A percentile compares a stretch with the other conserved stretches of the same genome.
Conservation (phyloP, 30 jellyfish, hydroid and myxozoan genomes). For the Cassiopea andromeda region DNA sequence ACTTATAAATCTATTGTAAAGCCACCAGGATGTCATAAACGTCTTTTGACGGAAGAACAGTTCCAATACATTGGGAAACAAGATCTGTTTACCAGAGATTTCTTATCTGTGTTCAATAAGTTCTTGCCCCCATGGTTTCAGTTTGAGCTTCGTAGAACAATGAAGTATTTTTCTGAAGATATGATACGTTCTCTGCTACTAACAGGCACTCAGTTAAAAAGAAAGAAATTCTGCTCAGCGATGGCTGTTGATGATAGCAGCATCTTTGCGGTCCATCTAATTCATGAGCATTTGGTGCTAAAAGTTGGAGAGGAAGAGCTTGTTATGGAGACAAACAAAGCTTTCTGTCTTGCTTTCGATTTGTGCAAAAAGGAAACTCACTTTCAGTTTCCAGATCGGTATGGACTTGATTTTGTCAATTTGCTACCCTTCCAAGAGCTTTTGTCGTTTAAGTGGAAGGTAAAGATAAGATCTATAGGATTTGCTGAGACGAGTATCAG, state of each 20-base stretch:
- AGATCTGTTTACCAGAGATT: slow-evolving; percentile 69
- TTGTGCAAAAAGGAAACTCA: slow-evolving; percentile 81
- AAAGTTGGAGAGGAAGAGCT: slow-evolving; percentile 56
- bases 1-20: neutral
- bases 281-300: slow-evolving; percentile 53
- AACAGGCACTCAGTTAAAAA: slow-evolving; percentile 52
- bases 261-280: slow-evolving; percentile 53
- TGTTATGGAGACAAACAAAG: slow-evolving; percentile 34
- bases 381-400: slow-evolving; percentile 64
- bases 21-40: slow-evolving; percentile 28
- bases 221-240: slow-evolving; percentile 52
- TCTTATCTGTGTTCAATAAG: slow-evolving; percentile 58
- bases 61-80: slow-evolving; percentile 55
- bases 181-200: slow-evolving; percentile 66
- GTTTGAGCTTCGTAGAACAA: slow-evolving; percentile 14
- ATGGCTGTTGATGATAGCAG: slow-evolving; percentile 74
- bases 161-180: slow-evolving; percentile 61
- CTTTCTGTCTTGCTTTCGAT: slow-evolving; percentile 81
- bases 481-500: slow-evolving; percentile 35
- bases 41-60: slow-evolving; percentile 40
- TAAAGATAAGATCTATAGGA: slow-evolving; percentile 65
- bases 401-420: slow-evolving; percentile 44
- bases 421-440: slow-evolving; percentile 68
- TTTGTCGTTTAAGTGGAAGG: slow-evolving; percentile 76
- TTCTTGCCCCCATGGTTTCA: slow-evolving; percentile 87